Conservation (phyloP, 2,797 vertebrate genomes). For the Limosa lapponica region DNA sequence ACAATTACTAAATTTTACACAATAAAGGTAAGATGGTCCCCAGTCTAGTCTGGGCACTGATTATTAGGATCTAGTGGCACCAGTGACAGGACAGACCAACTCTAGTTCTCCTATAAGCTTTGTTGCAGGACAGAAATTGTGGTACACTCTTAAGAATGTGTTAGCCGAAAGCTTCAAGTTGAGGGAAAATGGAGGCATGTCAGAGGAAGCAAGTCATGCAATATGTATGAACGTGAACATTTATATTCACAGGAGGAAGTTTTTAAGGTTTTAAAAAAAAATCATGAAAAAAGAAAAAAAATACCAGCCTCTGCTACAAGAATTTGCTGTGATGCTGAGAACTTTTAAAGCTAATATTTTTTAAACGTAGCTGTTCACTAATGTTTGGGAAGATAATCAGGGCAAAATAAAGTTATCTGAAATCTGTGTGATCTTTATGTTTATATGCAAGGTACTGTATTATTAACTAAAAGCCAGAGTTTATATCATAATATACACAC, state of each 20-base stretch:
- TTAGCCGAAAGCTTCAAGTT: background rate
- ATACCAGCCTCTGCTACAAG: background rate
- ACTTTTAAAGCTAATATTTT: background rate
- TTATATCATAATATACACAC: rapidly evolving
- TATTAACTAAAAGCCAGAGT: background rate
- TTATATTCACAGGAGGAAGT: background rate
- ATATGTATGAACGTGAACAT: background rate
- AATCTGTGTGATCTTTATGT: background rate
- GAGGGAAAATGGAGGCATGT: background rate
- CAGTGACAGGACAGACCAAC: background rate
- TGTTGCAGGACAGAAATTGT: background rate
- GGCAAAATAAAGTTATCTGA: background rate
- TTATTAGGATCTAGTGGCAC: background rate
- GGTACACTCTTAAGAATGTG: background rate
- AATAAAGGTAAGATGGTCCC: background rate
- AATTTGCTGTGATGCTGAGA: background rate
- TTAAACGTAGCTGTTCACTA: background rate
- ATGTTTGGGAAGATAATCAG: background rate
- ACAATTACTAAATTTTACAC: background rate
- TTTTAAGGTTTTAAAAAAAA: background rate
- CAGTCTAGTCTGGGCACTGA: background rate
- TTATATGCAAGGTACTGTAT: background rate
- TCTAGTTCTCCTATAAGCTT: background rate
- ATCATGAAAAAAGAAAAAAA: rapidly evolving
- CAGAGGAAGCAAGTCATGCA: background rate